phyloP scores from a whole-genome alignment of 2,797 vertebrate genomes.

The Pseudopleuronectes americanus region DNA sequence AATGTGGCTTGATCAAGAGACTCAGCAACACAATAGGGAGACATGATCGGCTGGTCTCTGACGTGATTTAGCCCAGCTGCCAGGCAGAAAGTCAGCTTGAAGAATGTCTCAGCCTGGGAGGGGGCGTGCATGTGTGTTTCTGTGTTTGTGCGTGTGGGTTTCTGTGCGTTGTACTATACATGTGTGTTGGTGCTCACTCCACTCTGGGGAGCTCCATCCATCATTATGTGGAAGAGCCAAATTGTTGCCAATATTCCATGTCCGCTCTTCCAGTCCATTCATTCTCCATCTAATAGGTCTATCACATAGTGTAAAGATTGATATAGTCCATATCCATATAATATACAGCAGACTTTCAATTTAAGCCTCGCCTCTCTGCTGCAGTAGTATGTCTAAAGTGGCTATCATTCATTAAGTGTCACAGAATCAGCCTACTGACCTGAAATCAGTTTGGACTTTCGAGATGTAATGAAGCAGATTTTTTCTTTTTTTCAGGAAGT shows the following conservation, averaged over 20 bases:
- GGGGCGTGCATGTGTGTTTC: conserved; percentile 12
- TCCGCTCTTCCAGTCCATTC: conserved; percentile 45
- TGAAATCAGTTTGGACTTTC: conserved; percentile 35
- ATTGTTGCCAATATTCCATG: conserved; percentile 57
- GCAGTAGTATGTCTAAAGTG: conserved; percentile 29
- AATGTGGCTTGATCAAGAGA: conserved; percentile 4
- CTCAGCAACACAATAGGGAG: conserved; percentile 7
- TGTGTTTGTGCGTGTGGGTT: neutral
- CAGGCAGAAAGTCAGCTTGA: conserved; percentile 42
- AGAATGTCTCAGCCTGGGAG: conserved; percentile 25
- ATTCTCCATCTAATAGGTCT: conserved; percentile 56
- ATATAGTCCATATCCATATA: conserved; percentile 52
- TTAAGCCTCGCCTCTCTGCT: conserved; percentile 21
- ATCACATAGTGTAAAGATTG: conserved; percentile 54
- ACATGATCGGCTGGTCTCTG: conserved; percentile 3
- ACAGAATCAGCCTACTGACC: conserved; percentile 29
- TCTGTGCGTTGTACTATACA: too few species aligned
- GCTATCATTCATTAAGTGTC: conserved; percentile 50
- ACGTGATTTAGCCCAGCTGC: conserved; percentile 14
- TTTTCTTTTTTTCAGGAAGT: conserved; percentile 10
- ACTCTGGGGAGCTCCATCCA: conserved; percentile 49
- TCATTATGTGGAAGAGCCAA: conserved; percentile 49
- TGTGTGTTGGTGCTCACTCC: conserved; percentile 3
- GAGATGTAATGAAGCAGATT: conserved; percentile 18
- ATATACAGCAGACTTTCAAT: conserved; percentile 38